These are phyloP conservation scores for Oligia latruncula DNA, from an alignment of 2,888 invertebrate species.

Conservation along the genomic window DNA sequence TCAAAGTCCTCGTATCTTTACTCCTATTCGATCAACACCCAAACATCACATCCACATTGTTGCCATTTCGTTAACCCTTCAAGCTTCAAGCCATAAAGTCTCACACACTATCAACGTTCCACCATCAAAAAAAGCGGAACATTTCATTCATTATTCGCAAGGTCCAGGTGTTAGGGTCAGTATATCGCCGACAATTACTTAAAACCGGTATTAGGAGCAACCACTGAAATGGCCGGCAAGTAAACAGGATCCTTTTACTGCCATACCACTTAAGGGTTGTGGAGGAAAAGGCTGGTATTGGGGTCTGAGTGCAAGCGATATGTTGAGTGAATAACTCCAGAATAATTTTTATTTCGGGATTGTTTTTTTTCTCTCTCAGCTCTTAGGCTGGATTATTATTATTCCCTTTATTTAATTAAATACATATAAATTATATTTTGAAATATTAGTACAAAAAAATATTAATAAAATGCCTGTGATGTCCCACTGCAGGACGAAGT, in stretches of 20 bases:
- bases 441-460: no score
- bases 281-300: slow-evolving; percentile 63
- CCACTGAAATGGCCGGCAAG: slow-evolving; percentile 68
- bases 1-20: background rate
- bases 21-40: background rate
- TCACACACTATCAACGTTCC: slow-evolving; percentile 24
- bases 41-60: slow-evolving; percentile 1
- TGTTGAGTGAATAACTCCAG: background rate
- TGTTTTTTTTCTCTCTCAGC: no score
- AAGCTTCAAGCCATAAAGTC: slow-evolving; percentile 34
- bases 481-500: no score
- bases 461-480: no score
- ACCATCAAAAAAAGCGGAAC: slow-evolving; percentile 61
- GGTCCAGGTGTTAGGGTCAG: slow-evolving; percentile 72
- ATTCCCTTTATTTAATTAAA: no score
- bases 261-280: slow-evolving; percentile 74
- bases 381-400: no score
- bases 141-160: slow-evolving; percentile 70
- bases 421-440: no score
- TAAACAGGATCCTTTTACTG: slow-evolving; percentile 79
- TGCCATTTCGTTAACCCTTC: slow-evolving; percentile 35
- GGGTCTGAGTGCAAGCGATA: slow-evolving; percentile 47
- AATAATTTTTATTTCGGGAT: background rate
- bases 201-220: slow-evolving; percentile 75
- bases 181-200: slow-evolving; percentile 77